Evolutionary conservation across 2,113 vertebrate genomes (phyloP).

Genomic region (Pongo abelii): DNA sequence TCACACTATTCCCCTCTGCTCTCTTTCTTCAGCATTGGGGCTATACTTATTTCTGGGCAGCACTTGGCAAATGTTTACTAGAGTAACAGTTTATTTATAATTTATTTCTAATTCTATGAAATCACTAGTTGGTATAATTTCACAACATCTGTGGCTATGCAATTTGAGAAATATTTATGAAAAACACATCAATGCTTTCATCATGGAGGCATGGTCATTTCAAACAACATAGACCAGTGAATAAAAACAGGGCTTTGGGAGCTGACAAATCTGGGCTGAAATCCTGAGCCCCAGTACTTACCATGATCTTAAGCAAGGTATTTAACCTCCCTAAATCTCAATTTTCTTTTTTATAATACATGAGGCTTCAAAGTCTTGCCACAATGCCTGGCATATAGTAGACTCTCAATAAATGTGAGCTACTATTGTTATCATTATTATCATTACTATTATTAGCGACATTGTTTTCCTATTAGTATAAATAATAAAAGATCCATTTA

Average conservation of each 20-base stretch:
- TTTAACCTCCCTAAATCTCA: background rate
- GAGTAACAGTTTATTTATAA: background rate
- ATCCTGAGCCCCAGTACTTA: background rate
- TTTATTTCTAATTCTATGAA: slow-evolving; percentile 31
- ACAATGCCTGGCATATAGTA: background rate
- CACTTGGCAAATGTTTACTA: background rate
- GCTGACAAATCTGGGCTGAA: background rate
- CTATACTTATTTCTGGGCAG: background rate
- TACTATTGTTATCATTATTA: background rate
- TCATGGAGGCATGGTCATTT: background rate
- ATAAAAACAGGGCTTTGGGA: background rate
- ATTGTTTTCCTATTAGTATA: background rate
- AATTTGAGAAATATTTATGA: slow-evolving; percentile 27
- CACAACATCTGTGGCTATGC: background rate
- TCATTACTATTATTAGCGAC: background rate
- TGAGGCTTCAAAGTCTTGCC: background rate
- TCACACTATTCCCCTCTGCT: background rate
- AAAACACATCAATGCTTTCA: background rate
- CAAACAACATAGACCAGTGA: background rate
- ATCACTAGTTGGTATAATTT: background rate
- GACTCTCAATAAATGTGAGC: background rate
- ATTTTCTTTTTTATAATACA: slow-evolving; percentile 1
- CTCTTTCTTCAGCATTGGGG: background rate
- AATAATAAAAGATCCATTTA: background rate
- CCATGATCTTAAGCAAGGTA: background rate